A percentile compares a stretch with the other conserved stretches of the same genome.
Conservation (phyloP, 1,140 invertebrate species). For the Bradynema listronoti region DNA sequence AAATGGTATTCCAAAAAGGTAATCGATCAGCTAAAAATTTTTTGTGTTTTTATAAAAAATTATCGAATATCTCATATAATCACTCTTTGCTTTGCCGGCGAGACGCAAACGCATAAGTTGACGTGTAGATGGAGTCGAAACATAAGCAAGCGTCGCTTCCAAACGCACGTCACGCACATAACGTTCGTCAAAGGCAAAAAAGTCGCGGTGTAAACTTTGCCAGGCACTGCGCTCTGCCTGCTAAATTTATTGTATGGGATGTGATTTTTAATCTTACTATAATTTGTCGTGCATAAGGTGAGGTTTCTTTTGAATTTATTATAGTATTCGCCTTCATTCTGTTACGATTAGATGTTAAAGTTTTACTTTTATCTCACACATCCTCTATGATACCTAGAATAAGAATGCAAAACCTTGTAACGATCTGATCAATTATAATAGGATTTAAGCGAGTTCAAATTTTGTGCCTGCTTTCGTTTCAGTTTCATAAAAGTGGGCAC, state of each 20-base stretch:
- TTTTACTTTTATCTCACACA: too few species aligned
- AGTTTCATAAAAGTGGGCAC: too few species aligned
- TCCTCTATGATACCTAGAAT: too few species aligned
- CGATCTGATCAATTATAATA: too few species aligned
- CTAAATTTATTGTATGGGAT: slow-evolving; percentile 7
- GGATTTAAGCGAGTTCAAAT: too few species aligned
- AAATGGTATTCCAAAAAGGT: slow-evolving; percentile 8
- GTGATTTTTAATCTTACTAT: too few species aligned
- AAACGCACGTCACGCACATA: slow-evolving; percentile 17
- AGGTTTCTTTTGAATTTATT: too few species aligned
- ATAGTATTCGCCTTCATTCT: too few species aligned
- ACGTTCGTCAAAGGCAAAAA: slow-evolving; percentile 17
- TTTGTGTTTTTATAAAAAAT: background rate
- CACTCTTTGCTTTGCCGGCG: slow-evolving; percentile 12
- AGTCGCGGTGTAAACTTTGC: slow-evolving; percentile 22
- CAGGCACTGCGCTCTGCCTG: slow-evolving; percentile 21
- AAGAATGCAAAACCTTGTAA: too few species aligned
- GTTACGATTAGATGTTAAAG: too few species aligned
- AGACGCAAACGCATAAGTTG: slow-evolving; percentile 18
- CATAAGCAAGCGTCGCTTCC: slow-evolving; percentile 24
- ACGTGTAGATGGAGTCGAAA: slow-evolving; percentile 21
- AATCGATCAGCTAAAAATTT: slow-evolving; percentile 13
- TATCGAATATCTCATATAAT: background rate
- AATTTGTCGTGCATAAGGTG: too few species aligned
- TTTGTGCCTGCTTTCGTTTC: too few species aligned